Conservation (phyloP, 2,888 invertebrate genomes). For the Isotomurus palustris region DNA sequence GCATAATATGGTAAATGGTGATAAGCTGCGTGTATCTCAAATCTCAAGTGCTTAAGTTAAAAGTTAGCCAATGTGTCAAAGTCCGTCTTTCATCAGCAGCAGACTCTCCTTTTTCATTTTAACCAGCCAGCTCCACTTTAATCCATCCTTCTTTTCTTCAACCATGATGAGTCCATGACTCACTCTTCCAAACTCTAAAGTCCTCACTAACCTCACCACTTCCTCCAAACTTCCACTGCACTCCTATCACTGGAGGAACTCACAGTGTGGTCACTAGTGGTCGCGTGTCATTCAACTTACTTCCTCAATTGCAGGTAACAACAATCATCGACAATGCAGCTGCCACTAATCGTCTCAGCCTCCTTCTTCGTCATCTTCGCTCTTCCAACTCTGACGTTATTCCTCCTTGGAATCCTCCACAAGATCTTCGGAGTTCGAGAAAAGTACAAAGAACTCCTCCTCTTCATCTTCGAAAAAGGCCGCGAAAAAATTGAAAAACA, state of each 20-base stretch:
- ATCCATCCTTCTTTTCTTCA: too few species aligned
- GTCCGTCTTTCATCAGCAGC: too few species aligned
- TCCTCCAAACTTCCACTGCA: too few species aligned
- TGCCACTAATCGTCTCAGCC: conserved; percentile 19
- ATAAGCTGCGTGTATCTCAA: background rate
- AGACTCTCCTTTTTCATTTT: too few species aligned
- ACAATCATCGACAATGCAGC: conserved; percentile 23
- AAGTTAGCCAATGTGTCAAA: conserved; percentile 4
- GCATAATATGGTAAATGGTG: background rate
- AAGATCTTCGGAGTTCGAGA: conserved; percentile 31
- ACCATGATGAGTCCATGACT: too few species aligned
- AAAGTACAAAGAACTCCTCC: conserved; percentile 31
- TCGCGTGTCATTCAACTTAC: too few species aligned
- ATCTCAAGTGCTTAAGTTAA: background rate
- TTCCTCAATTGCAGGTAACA: too few species aligned
- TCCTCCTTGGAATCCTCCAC: conserved; percentile 22
- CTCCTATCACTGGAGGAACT: too few species aligned
- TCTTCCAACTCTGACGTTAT: conserved; percentile 25
- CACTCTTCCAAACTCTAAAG: too few species aligned
- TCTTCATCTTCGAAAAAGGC: conserved; percentile 29
- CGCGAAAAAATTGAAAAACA: conserved; percentile 24
- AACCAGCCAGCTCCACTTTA: too few species aligned
- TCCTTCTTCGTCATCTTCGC: conserved; percentile 22
- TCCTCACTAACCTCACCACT: background rate
- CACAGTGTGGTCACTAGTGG: too few species aligned